phyloP scores from a whole-genome alignment of 2,113 vertebrate species.

The Corythornis vintsioides region DNA sequence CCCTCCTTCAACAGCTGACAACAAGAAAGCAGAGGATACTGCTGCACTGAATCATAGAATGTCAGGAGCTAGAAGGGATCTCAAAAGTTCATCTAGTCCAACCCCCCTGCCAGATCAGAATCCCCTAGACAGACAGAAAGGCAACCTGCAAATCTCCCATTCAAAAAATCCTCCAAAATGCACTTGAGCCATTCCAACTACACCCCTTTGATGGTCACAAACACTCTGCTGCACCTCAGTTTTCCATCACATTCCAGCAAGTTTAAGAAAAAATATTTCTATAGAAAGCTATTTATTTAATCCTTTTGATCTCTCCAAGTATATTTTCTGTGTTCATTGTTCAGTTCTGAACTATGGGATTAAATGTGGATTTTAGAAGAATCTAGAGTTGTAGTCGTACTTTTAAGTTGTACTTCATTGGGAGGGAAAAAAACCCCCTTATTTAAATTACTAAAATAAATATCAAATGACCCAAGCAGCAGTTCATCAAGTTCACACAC shows the following conservation, averaged over 20 bases:
- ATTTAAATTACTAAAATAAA: neutral
- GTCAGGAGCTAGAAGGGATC: too few species aligned
- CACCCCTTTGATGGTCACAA: neutral
- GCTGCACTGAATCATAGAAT: too few species aligned
- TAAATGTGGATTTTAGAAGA: neutral
- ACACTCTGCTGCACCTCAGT: neutral
- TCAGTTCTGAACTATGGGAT: neutral
- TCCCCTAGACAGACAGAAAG: neutral
- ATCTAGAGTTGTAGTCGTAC: neutral
- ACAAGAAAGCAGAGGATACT: neutral
- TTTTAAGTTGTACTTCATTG: neutral
- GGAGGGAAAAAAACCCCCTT: accelerated
- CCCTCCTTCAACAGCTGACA: neutral
- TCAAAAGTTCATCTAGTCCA: too few species aligned
- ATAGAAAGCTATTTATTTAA: neutral
- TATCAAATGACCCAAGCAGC: slow-evolving; percentile 1
- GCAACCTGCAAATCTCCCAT: neutral
- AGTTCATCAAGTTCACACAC: slow-evolving; percentile 24
- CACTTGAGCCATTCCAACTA: neutral
- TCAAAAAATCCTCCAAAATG: neutral
- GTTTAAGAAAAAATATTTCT: neutral
- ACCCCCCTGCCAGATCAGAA: too few species aligned
- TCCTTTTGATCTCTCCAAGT: neutral
- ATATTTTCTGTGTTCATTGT: neutral
- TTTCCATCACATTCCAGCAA: neutral